Base-by-base conservation (phyloP, 2,797 vertebrate species). In the Heteromormyrus szaboi region DNA sequence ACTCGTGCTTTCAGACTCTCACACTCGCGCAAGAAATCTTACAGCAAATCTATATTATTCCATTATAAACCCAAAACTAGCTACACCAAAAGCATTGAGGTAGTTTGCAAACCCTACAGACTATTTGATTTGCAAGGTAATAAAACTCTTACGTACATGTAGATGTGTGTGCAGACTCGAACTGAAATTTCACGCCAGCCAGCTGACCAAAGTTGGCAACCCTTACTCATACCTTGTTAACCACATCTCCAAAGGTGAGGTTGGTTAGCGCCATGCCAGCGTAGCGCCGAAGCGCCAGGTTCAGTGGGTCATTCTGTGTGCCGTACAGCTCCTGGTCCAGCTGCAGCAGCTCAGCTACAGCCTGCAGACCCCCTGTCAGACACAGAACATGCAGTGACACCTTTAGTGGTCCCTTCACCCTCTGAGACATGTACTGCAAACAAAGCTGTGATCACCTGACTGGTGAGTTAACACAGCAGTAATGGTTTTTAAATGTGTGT, bases 191-290 rank as follows among this genome's bases (percentile, higher is more conserved):
- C 56, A 59, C n/a, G 19, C 56, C 56, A 25, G 22, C 2, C 59
- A 62, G 22, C 59, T 25, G 59, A 62, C 62, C 25, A 29, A 29
- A 65, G 62, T 29, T 12, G 25, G 25, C 11, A 29, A 12, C 22
- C 1, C 22, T 29, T 5, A 33, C 51, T 68, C 59, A 88, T 89
- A 99, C 98, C 97, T 99, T 99, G 94, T 99, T 99, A 92, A 97
- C 98, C 0, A 99, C 98, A 0, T 99, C 98, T 0, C 98, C 98
- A 0, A 99, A 99, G 85, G 98, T 99, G 91, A 99, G 98, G 93
- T 99, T 99, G 87, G 98, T 99, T 91, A 99, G 94, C 0, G 98
- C 97, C 98, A 99, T 99, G 44, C 98, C 98, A 0, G 98, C 97
- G 0, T 99, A 99, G 88, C 98, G 96, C 0, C 98, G 95, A 87